These are phyloP conservation scores for Oceanites oceanicus DNA, from an alignment of 2,113 vertebrate species.

Conservation along the genomic window DNA sequence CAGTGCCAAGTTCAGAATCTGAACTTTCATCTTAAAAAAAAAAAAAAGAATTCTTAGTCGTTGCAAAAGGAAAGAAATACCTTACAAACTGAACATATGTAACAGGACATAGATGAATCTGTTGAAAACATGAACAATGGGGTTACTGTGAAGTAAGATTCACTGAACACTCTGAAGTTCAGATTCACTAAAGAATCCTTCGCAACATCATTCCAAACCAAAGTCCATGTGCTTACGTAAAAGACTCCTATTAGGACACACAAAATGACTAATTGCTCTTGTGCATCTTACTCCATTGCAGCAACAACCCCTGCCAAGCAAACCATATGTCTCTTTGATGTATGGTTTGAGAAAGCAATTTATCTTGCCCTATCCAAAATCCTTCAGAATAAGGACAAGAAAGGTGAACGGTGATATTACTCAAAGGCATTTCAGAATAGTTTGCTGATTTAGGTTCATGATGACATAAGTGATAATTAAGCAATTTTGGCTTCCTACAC, in stretches of 20 bases:
- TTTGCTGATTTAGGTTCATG: not conserved
- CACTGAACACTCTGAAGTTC: not conserved
- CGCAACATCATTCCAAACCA: not conserved
- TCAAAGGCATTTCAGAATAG: not conserved
- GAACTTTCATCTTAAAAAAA: not conserved
- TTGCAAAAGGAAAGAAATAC: not conserved
- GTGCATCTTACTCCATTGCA: not conserved
- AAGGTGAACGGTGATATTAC: not conserved
- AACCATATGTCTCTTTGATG: accelerated
- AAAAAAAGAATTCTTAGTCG: not conserved
- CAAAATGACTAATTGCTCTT: not conserved
- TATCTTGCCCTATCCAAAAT: not conserved
- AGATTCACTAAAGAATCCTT: not conserved
- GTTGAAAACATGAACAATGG: not conserved
- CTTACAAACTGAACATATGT: not conserved
- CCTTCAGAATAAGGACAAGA: not conserved
- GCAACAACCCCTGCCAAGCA: not conserved
- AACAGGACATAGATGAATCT: not conserved
- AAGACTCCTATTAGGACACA: not conserved
- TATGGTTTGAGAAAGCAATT: not conserved
- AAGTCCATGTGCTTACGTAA: accelerated
- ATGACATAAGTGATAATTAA: not conserved
- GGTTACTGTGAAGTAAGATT: not conserved
- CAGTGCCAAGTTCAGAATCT: not conserved
- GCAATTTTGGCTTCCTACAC: not conserved